Evolutionary conservation across 2,113 vertebrate genomes (phyloP).

Genomic region (Elgaria multicarinata): DNA sequence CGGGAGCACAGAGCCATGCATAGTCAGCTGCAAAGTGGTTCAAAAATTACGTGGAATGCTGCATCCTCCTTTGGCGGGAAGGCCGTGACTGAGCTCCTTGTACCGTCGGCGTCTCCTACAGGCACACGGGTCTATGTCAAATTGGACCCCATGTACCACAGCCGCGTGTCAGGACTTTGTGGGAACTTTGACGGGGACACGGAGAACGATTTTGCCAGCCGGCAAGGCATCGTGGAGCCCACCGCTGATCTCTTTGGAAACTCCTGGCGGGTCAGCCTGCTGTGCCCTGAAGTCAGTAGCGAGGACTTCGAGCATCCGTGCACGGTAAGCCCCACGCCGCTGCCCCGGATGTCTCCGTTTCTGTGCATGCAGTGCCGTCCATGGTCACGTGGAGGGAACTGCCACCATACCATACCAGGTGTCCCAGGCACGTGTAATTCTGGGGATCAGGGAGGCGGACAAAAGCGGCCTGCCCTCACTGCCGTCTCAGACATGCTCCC

Average conservation of each 20-base stretch:
- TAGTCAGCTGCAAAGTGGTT: no score
- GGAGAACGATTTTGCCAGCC: slow-evolving; percentile 87
- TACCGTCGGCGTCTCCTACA: slow-evolving; percentile 42
- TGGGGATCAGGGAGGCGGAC: no score
- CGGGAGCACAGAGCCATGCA: no score
- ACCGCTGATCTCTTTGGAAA: slow-evolving; percentile 87
- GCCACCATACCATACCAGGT: no score
- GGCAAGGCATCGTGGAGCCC: slow-evolving; percentile 87
- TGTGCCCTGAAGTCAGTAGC: slow-evolving; percentile 84
- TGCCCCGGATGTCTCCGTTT: background rate
- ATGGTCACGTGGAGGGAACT: no score
- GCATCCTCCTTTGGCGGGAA: accelerated
- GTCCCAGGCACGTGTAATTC: no score
- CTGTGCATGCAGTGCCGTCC: accelerated
- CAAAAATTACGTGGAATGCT: no score
- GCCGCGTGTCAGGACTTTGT: slow-evolving; percentile 86
- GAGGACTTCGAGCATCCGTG: slow-evolving; percentile 85
- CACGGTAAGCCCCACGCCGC: slow-evolving; percentile 52
- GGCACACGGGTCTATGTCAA: slow-evolving; percentile 89
- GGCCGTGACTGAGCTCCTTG: accelerated
- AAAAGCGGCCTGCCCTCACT: background rate
- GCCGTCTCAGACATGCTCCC: background rate
- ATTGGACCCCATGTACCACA: slow-evolving; percentile 79
- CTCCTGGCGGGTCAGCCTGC: slow-evolving; percentile 90
- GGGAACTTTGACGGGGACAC: slow-evolving; percentile 91